These are phyloP conservation scores for Amia ocellicauda DNA, from an alignment of 2,113 vertebrate genomes.

Conservation along the genomic window DNA sequence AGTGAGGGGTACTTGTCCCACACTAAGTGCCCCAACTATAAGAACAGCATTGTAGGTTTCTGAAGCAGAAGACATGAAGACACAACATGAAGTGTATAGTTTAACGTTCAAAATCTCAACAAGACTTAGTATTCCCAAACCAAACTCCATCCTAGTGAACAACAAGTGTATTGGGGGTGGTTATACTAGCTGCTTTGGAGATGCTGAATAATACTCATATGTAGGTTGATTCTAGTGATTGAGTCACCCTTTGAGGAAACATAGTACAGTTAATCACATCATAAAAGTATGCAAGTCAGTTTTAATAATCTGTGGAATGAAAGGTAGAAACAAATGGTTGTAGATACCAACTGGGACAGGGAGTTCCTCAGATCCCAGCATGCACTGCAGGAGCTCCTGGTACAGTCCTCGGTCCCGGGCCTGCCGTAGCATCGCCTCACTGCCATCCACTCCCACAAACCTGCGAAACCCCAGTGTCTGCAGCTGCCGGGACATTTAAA, in stretches of 20 bases:
- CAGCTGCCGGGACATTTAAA: conserved; percentile 56
- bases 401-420: conserved; percentile 69
- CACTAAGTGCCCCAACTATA: conserved; percentile 75
- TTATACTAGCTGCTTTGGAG: neutral
- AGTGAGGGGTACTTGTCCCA: conserved; percentile 63
- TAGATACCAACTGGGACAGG: conserved; percentile 69
- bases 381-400: conserved; percentile 58
- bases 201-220: too few species aligned
- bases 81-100: neutral
- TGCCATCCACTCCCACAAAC: conserved; percentile 82
- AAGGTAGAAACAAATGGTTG: too few species aligned
- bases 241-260: too few species aligned
- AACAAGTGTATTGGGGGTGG: too few species aligned
- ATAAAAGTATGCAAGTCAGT: too few species aligned
- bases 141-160: too few species aligned
- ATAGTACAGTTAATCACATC: too few species aligned
- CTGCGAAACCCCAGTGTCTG: conserved; percentile 68
- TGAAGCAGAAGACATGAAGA: conserved; percentile 33
- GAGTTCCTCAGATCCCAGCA: conserved; percentile 68
- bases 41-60: conserved; percentile 73
- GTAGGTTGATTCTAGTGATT: too few species aligned
- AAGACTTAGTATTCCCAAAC: neutral
- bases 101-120: too few species aligned
- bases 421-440: conserved; percentile 69
- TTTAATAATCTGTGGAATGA: too few species aligned